These are phyloP conservation scores for Drosophila kohkoa DNA, from an alignment of 1,140 invertebrate genomes.

Conservation along the genomic window DNA sequence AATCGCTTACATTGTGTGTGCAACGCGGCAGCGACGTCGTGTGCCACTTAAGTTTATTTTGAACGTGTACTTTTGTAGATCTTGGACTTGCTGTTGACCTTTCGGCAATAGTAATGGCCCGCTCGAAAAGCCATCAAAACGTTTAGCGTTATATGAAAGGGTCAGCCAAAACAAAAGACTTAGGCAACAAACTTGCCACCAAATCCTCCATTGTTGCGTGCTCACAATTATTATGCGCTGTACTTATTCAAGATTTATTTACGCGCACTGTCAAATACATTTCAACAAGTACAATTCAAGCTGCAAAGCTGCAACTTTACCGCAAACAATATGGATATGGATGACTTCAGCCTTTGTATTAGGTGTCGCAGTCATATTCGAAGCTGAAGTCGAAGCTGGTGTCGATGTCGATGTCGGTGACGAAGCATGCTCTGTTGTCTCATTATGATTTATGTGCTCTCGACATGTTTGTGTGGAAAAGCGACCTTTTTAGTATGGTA, in stretches of 20 bases:
- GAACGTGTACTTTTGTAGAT: constrained; percentile 31
- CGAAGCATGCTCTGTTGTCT: constrained; percentile 5
- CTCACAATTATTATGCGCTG: constrained; percentile 56
- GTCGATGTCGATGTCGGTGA: constrained; percentile 39
- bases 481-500: constrained; percentile 55
- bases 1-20: constrained; percentile 79
- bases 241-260: constrained; percentile 51
- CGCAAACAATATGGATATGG: constrained; percentile 6
- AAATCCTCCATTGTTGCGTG: constrained; percentile 60
- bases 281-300: constrained; percentile 48
- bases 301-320: constrained; percentile 13
- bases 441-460: constrained; percentile 48
- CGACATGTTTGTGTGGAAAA: constrained; percentile 43
- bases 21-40: constrained; percentile 51
- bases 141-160: constrained; percentile 46
- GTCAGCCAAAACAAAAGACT: constrained; percentile 77
- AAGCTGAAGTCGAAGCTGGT: constrained; percentile 1
- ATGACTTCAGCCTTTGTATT: constrained; percentile 23
- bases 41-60: constrained; percentile 65
- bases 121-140: constrained; percentile 37
- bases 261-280: constrained; percentile 51
- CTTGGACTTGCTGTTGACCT: constrained; percentile 75
- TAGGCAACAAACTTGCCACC: constrained; percentile 74
- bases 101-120: constrained; percentile 47
- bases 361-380: constrained; percentile 53